Evolutionary conservation across 2,113 vertebrate genomes (phyloP).

Genomic region (Vanacampus margaritifer): DNA sequence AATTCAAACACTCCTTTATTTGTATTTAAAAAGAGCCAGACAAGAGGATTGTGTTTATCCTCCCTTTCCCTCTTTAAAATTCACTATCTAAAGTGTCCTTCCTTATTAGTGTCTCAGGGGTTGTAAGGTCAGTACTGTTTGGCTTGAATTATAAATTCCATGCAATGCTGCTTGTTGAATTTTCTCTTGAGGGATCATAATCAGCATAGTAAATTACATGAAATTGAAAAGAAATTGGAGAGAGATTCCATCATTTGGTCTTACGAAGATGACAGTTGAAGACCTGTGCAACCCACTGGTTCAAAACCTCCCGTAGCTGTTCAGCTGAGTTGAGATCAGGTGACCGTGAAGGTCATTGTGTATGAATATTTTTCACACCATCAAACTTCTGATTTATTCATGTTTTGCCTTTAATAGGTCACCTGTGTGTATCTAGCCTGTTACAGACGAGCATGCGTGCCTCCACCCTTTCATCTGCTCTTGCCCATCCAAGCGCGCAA

Average conservation of each 20-base stretch:
- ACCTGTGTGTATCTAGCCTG: constrained; percentile 10
- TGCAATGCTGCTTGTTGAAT: not conserved
- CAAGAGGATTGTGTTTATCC: constrained; percentile 36
- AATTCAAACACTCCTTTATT: constrained; percentile 28
- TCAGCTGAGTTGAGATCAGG: not conserved
- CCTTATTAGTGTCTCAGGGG: constrained; percentile 5
- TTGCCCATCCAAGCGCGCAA: constrained; percentile 24
- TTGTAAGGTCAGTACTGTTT: not conserved
- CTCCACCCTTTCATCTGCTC: constrained; percentile 47
- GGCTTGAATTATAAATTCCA: constrained; percentile 1
- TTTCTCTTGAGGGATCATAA: not conserved
- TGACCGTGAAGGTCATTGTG: not conserved
- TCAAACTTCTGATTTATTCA: constrained; percentile 10
- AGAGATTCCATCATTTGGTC: not conserved
- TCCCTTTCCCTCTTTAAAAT: constrained; percentile 42
- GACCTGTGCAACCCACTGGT: not conserved
- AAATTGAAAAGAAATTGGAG: not conserved
- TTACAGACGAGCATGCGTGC: constrained; percentile 17
- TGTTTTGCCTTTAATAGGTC: constrained; percentile 5
- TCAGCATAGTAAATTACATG: not conserved
- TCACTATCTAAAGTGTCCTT: constrained; percentile 26
- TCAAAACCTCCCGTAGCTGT: not conserved
- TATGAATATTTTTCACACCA: constrained; percentile 4
- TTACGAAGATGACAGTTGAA: not conserved
- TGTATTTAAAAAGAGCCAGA: constrained; percentile 34